These are phyloP conservation scores for Cephalopholis sonnerati DNA, from an alignment of 2,113 vertebrate genomes.

Conservation along the genomic window DNA sequence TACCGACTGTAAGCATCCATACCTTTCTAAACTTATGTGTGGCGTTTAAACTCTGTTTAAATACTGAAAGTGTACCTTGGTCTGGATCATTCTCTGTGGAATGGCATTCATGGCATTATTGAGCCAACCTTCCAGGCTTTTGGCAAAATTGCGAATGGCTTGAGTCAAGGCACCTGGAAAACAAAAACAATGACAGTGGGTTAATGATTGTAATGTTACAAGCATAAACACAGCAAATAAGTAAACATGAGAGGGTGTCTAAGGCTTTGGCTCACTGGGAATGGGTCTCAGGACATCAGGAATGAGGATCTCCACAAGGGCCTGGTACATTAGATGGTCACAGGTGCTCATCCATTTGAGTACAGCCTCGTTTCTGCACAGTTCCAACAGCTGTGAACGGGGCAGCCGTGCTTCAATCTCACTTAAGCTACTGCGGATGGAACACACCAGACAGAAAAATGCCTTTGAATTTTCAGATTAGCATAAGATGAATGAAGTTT, in stretches of 20 bases:
- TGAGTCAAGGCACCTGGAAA: conserved; percentile 95
- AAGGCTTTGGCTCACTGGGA: conserved; percentile 89
- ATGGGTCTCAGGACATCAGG: conserved; percentile 97
- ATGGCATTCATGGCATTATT: conserved; percentile 94
- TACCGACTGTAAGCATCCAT: background rate
- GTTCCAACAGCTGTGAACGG: conserved; percentile 87
- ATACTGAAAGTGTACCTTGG: conserved; percentile 87
- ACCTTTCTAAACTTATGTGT: background rate
- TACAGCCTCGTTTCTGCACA: conserved; percentile 92
- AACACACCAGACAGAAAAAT: background rate
- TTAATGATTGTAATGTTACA: background rate
- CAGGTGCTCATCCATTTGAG: conserved; percentile 97
- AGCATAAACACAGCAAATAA: background rate
- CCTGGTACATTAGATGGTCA: conserved; percentile 97
- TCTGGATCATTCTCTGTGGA: conserved; percentile 93
- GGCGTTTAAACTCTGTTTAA: background rate
- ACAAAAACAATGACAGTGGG: background rate
- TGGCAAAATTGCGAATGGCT: conserved; percentile 98
- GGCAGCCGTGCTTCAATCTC: conserved; percentile 90
- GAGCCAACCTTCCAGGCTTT: conserved; percentile 98
- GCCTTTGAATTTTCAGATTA: background rate
- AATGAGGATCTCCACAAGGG: conserved; percentile 97
- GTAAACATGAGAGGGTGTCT: background rate
- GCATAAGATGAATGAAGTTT: background rate
- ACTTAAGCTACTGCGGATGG: conserved; percentile 82